Conservation (phyloP, 1,140 invertebrate species). For the Cydia strobilella region DNA sequence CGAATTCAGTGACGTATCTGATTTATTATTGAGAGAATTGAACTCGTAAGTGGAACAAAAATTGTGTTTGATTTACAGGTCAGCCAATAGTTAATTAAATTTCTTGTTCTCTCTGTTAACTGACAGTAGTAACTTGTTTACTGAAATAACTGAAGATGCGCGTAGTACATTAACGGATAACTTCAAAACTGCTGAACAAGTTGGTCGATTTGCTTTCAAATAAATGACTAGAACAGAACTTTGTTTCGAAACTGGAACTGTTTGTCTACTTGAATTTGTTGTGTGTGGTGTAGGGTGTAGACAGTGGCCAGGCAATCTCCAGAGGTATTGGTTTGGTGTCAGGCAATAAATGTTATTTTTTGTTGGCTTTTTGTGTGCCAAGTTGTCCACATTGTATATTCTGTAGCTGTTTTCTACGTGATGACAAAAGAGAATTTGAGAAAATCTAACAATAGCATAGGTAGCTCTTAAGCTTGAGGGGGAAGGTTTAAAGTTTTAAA, state of each 20-base stretch:
- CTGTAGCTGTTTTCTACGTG: conserved; percentile 17
- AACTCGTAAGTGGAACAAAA: conserved; percentile 19
- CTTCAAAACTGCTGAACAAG: background rate
- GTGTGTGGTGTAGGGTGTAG: background rate
- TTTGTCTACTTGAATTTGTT: conserved; percentile 4
- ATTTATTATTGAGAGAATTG: conserved; percentile 27
- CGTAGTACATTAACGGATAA: conserved; percentile 5
- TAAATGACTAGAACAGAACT: conserved; percentile 3
- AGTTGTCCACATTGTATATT: conserved; percentile 25
- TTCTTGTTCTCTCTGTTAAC: conserved; percentile 15
- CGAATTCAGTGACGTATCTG: conserved; percentile 21
- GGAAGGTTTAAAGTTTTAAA: background rate
- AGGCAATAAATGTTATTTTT: conserved; percentile 16
- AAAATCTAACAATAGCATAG: background rate
- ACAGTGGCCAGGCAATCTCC: conserved; percentile 15
- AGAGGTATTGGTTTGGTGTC: conserved; percentile 15
- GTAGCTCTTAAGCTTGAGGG: conserved; percentile 2
- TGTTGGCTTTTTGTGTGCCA: conserved; percentile 9
- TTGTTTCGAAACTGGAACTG: conserved; percentile 8
- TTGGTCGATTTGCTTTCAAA: background rate
- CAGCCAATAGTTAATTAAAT: conserved; percentile 13
- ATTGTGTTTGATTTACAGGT: conserved; percentile 29
- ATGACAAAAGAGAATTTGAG: background rate
- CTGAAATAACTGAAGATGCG: background rate
- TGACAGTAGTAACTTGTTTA: background rate